Evolutionary conservation across 2,797 vertebrate genomes (phyloP).

Genomic region (Muscicapa striata): DNA sequence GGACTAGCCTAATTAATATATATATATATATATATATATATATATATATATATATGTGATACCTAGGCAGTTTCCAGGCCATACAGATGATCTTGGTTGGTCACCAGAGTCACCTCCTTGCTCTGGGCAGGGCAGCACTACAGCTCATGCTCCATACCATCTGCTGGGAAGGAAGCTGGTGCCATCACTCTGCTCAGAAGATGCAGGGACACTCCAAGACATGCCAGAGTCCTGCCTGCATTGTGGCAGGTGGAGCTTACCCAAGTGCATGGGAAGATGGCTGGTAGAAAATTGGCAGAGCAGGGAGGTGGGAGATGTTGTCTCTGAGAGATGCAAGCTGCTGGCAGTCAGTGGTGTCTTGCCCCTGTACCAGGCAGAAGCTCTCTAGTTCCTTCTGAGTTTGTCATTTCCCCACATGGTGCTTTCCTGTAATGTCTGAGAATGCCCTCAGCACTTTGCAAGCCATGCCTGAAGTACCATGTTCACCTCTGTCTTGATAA

Average conservation of each 20-base stretch:
- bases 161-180: neutral
- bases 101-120: neutral
- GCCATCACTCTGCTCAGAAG: neutral
- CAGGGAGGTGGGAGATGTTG: neutral
- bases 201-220: neutral
- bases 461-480: neutral
- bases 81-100: too few species aligned
- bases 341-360: neutral
- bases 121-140: neutral
- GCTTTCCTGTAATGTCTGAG: neutral
- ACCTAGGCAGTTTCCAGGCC: neutral
- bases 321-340: neutral
- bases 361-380: neutral
- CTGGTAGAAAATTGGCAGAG: neutral
- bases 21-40: too few species aligned
- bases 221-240: neutral
- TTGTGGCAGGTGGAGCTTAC: neutral
- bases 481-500: neutral
- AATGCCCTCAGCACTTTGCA: neutral
- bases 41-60: neutral
- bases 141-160: rapidly evolving
- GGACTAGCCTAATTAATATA: neutral
- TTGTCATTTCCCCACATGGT: neutral
- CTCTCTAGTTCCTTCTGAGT: neutral
- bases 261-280: neutral